Conservation (phyloP, 2,113 vertebrate species). For the Chionomys nivalis region DNA sequence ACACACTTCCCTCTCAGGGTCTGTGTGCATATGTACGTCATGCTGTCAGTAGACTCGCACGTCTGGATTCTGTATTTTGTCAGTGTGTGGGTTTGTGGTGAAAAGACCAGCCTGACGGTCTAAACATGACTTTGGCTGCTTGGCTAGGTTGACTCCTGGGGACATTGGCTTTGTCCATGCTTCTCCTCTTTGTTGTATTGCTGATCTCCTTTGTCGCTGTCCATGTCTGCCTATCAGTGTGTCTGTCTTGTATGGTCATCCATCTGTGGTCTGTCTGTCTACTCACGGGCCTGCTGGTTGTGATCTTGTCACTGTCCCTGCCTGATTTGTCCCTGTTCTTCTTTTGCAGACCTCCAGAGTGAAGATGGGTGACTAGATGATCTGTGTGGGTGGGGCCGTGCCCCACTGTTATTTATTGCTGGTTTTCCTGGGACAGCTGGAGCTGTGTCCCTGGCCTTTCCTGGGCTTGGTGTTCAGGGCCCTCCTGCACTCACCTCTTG, state of each 20-base stretch:
- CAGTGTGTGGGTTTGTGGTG: not conserved
- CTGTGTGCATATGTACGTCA: not conserved
- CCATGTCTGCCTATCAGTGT: not conserved
- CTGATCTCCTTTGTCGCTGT: not conserved
- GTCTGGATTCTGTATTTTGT: not conserved
- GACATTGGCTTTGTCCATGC: not conserved
- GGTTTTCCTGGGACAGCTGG: constrained; percentile 81
- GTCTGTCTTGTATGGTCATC: not conserved
- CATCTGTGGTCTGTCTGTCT: not conserved
- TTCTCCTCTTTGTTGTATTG: not conserved
- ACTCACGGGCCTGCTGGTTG: not conserved
- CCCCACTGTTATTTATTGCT: constrained; percentile 89
- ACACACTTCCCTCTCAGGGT: not conserved
- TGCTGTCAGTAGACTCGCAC: not conserved
- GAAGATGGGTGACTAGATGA: constrained; percentile 97
- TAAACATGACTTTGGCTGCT: constrained; percentile 16
- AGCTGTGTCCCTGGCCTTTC: constrained; percentile 65
- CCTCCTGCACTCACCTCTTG: constrained; percentile 44
- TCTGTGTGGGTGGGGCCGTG: constrained; percentile 68
- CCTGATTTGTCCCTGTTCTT: constrained; percentile 64
- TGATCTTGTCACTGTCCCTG: constrained; percentile 8
- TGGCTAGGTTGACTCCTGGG: not conserved
- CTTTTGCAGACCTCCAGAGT: constrained; percentile 96
- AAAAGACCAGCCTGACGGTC: not conserved
- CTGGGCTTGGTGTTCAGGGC: constrained; percentile 63